These are phyloP conservation scores for Sylvietta virens DNA, from an alignment of 2,113 vertebrate species.

Conservation along the genomic window DNA sequence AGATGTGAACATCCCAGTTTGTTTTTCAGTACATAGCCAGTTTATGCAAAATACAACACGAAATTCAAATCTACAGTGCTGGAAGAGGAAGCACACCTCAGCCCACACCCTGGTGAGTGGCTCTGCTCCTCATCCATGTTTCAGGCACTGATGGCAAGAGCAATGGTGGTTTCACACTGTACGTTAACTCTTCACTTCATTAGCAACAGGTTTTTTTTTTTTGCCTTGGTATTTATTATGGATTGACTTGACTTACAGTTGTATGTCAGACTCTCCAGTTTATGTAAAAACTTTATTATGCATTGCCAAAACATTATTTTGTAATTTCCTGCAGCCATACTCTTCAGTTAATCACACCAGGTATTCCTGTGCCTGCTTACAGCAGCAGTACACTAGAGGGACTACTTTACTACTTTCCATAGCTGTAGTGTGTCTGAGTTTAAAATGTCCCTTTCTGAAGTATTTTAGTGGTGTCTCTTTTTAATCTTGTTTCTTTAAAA, in stretches of 20 bases:
- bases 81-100: neutral
- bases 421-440: neutral
- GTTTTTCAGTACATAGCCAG: neutral
- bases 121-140: neutral
- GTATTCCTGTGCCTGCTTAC: neutral
- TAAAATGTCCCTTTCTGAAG: neutral
- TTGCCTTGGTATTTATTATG: neutral
- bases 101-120: rapidly evolving
- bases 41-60: neutral
- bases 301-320: neutral
- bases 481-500: neutral
- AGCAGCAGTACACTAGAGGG: neutral
- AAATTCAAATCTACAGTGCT: neutral
- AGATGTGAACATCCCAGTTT: neutral
- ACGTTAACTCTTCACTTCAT: neutral
- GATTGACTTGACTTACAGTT: neutral
- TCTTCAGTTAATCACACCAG: neutral
- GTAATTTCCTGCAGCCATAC: neutral
- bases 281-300: neutral
- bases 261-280: neutral
- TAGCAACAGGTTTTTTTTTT: neutral
- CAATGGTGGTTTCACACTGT: rapidly evolving
- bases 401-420: neutral
- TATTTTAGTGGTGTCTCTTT: neutral
- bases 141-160: neutral